Evolutionary conservation across 2,888 invertebrate genomes (phyloP), one percentile per base, ranked within the genome.

Genomic region (Troides helena): DNA sequence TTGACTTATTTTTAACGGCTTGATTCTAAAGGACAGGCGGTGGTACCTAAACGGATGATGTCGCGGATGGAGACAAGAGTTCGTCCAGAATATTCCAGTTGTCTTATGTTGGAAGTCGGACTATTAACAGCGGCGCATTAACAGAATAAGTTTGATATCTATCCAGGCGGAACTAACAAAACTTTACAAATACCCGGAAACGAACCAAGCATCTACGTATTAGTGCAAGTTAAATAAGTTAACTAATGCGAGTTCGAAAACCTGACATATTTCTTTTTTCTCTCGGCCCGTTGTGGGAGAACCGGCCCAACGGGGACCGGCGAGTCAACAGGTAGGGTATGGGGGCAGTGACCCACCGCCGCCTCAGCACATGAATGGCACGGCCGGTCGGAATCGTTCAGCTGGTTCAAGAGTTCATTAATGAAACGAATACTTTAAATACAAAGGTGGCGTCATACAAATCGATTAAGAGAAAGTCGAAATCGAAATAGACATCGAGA

Each of bases 261-360:
- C 79, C 81, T 82, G 83, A 82, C 80, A 79, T 79, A 75, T 80
- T 80, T 79, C 30, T 30, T 30, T 30, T 81, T 80, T 80, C 73
- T 74, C 76, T 72, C 74, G 72, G 74, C 71, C 77, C 74, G 77
- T 78, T 79, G 80, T 79, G 77, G 80, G 80, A 83, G 82, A 92
- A 92, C 92, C 90, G 88, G 92, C 84, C 86, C 78, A 84, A 80
- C 87, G 75, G 82, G 87, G 85, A 83, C 76, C 80, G 76, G 78
- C 79, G 78, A 84, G 82, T 84, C 89, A 90, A 91, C 92, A 91
- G 92, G 92, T 90, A 89, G 86, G 84, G 83, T 75, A 84, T 82
- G 85, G 91, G 30, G 91, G 89, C 92, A 92, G 85, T 91, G 92
- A 92, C 92, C 92, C 85, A 89, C 84, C 85, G 83, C 78, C 81